Evolutionary conservation across 2,797 vertebrate species (phyloP).

Genomic region (Zalophus californianus): DNA sequence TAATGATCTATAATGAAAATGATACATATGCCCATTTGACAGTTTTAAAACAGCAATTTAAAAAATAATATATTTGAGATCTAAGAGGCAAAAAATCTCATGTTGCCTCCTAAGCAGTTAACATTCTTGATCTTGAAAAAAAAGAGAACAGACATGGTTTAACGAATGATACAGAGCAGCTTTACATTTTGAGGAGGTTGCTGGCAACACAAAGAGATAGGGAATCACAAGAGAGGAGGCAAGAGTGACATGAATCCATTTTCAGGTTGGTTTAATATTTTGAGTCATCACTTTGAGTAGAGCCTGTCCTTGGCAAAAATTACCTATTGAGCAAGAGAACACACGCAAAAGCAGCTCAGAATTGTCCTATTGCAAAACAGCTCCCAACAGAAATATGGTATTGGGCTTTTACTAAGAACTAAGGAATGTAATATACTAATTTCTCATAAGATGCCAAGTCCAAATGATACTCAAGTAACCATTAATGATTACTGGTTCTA

Average conservation of each 20-base stretch:
- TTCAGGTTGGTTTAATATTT: conserved; percentile 13
- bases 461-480: conserved; percentile 39
- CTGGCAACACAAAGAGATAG: neutral
- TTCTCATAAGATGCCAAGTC: conserved; percentile 50
- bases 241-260: neutral
- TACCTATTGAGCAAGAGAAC: conserved; percentile 66
- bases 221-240: neutral
- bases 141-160: neutral
- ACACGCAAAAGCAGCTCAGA: conserved; percentile 24
- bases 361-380: neutral
- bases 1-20: conserved; percentile 45
- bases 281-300: conserved; percentile 63
- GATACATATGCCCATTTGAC: neutral
- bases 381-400: neutral
- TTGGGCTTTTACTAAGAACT: conserved; percentile 34
- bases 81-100: neutral
- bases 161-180: neutral
- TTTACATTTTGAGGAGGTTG: neutral
- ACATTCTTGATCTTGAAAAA: neutral
- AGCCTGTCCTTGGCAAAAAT: conserved; percentile 70
- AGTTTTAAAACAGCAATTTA: conserved; percentile 10
- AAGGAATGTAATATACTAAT: neutral
- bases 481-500: conserved; percentile 21
- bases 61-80: conserved; percentile 53
- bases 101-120: neutral